Percentiles rank a stretch among this genome's conserved stretches.
These are phyloP conservation scores for Paedocypris sp. DNA, from an alignment of 2,113 vertebrate species.

Conservation along the genomic window DNA sequence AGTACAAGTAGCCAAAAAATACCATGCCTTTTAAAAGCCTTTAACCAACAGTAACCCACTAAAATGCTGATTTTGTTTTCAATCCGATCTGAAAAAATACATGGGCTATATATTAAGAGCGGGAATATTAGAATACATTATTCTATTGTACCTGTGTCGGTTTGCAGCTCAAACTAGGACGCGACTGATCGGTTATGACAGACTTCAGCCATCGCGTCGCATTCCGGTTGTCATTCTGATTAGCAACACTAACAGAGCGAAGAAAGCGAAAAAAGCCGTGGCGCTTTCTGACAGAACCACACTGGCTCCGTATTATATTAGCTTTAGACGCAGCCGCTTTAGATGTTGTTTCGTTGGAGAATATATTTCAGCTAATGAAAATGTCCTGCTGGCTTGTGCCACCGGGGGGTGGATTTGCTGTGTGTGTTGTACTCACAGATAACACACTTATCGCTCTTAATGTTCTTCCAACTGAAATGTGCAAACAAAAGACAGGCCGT, in stretches of 20 bases:
- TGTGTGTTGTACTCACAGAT: conserved; percentile 4
- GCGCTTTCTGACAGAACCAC: not conserved
- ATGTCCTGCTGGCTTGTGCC: not conserved
- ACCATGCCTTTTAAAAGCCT: too few relatives aligned
- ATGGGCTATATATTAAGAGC: too few relatives aligned
- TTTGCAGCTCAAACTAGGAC: not conserved
- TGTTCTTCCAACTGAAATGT: conserved; percentile 1
- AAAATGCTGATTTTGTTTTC: too few relatives aligned
- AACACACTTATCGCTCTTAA: not conserved
- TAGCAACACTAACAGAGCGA: not conserved
- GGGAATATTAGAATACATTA: too few relatives aligned
- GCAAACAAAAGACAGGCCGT: conserved; percentile 14
- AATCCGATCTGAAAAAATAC: too few relatives aligned
- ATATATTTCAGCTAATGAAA: conserved; percentile 4
- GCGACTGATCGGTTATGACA: conserved; percentile 23
- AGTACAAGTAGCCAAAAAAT: too few relatives aligned
- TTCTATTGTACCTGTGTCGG: not conserved
- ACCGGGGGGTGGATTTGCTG: conserved; percentile 1
- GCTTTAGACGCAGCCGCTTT: not conserved
- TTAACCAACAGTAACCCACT: too few relatives aligned
- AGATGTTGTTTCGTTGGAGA: not conserved
- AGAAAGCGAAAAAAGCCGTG: not conserved
- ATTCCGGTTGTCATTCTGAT: conserved; percentile 23
- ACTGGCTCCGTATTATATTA: conserved; percentile 1
- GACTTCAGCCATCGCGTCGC: conserved; percentile 9